Evolutionary conservation across 2,113 vertebrate species (phyloP), one percentile per base, ranked within the genome.

Genomic region (Aythya baeri): DNA sequence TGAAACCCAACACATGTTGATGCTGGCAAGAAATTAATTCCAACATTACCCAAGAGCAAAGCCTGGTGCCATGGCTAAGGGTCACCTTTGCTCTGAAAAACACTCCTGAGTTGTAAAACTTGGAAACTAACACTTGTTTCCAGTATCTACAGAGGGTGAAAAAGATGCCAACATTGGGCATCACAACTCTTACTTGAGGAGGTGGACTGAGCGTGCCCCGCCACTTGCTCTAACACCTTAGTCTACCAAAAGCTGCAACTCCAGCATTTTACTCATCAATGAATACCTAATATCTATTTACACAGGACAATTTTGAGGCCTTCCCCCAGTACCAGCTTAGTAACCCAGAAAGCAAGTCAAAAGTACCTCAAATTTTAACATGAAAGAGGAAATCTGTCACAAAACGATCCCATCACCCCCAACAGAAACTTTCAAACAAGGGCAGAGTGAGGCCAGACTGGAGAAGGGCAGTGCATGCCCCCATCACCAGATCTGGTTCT

Each of bases 1-100:
- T 0, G 0, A 88, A 8, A 83, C 3, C 8, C 68, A 81, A 65
- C 50, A 63, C n/a, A 80, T 0, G 0, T 3, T 66, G 13, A 57
- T 26, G 11, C 36, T 62, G 91, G 54, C 57, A 55, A 31, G 20
- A 84, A 91, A 83, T 63, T 34, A 62, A 76, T 67, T 58, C 80
- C 86, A 84, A 67, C 17, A 4, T 38, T 22, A 63, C 14, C 55
- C 38, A 32, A 67, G 10, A 83, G 44, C 50, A 71, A 77, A 86
- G 34, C 2, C 3, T 49, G n/a, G 36, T 55, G 62, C 34, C 46
- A 59, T 49, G 71, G 36, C 22, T 83, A 75, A 88, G 91, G 46
- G 71, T 73, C 67, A 79, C 59, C 66, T 89, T 68, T 46, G 38
- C 29, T 52, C 71, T 0, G 0, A 82, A 52, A 85, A 85, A 57